These are phyloP conservation scores for Poliocrania exsul DNA, from an alignment of 2,797 vertebrate genomes.

Conservation along the genomic window DNA sequence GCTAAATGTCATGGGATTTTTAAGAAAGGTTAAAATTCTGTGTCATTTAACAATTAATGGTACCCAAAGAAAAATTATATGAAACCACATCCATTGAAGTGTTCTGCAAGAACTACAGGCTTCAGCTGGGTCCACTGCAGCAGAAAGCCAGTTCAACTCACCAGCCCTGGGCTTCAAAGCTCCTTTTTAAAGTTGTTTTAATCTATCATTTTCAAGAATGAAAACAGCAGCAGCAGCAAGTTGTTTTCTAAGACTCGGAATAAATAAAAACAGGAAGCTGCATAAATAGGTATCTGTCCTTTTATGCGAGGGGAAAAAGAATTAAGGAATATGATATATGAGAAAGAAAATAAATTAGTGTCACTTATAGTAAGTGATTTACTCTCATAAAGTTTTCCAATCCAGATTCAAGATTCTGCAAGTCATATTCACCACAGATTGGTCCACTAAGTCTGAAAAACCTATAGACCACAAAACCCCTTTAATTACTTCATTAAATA, in stretches of 20 bases:
- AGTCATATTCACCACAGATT: background rate
- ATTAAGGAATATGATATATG: background rate
- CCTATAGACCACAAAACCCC: background rate
- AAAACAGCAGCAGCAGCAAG: background rate
- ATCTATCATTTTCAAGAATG: background rate
- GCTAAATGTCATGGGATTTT: constrained; percentile 80
- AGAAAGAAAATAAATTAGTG: background rate
- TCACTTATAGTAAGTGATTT: background rate
- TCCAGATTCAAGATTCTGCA: background rate
- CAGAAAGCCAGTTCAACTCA: background rate
- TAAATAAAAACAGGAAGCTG: background rate
- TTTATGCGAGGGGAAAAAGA: background rate
- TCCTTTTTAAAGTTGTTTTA: background rate
- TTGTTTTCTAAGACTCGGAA: background rate
- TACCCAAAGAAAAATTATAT: constrained; percentile 12
- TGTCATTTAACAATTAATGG: constrained; percentile 44
- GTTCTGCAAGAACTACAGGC: background rate
- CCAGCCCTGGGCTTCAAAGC: background rate
- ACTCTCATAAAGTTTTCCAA: background rate
- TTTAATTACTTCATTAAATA: background rate
- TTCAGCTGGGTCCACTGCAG: background rate
- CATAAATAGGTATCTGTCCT: background rate
- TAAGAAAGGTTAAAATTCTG: constrained; percentile 74
- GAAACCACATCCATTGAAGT: constrained; percentile 38
- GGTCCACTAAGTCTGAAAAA: background rate